phyloP scores from a whole-genome alignment of 2,888 invertebrate species.

The Stegophylla sp. region DNA sequence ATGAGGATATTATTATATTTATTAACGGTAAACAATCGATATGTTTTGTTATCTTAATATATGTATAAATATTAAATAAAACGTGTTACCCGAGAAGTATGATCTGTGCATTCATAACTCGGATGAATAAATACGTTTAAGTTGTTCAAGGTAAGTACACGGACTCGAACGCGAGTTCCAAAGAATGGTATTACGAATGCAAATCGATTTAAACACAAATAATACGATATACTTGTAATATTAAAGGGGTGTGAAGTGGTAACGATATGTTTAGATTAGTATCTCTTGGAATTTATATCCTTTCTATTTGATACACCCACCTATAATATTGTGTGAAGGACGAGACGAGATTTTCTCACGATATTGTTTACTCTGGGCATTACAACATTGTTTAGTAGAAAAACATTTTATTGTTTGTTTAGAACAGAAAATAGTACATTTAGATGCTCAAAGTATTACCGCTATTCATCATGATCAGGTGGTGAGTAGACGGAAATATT shows the following conservation, averaged over 20 bases:
- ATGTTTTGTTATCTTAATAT: too few species aligned
- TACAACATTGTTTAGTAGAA: conserved; percentile 45
- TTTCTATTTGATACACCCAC: conserved; percentile 48
- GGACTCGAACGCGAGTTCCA: background rate
- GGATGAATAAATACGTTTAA: background rate
- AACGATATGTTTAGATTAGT: conserved; percentile 49
- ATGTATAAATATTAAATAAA: too few species aligned
- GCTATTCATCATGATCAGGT: background rate
- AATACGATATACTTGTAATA: conserved; percentile 26
- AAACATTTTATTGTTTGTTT: conserved; percentile 28
- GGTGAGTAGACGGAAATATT: too few species aligned
- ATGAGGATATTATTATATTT: too few species aligned
- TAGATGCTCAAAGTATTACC: conserved; percentile 21
- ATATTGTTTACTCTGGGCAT: conserved; percentile 8
- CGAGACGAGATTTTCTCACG: conserved; percentile 45
- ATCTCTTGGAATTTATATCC: conserved; percentile 45
- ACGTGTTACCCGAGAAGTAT: too few species aligned
- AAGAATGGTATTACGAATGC: background rate
- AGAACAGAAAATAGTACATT: conserved; percentile 3
- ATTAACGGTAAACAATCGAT: too few species aligned
- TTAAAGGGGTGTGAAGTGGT: conserved; percentile 49
- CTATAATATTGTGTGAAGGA: conserved; percentile 6
- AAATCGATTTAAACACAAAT: conserved; percentile 27
- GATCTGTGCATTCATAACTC: too few species aligned
- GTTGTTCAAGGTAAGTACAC: background rate